Evolutionary conservation across 2,888 invertebrate genomes (phyloP).

Genomic region (Tridacna crocea): DNA sequence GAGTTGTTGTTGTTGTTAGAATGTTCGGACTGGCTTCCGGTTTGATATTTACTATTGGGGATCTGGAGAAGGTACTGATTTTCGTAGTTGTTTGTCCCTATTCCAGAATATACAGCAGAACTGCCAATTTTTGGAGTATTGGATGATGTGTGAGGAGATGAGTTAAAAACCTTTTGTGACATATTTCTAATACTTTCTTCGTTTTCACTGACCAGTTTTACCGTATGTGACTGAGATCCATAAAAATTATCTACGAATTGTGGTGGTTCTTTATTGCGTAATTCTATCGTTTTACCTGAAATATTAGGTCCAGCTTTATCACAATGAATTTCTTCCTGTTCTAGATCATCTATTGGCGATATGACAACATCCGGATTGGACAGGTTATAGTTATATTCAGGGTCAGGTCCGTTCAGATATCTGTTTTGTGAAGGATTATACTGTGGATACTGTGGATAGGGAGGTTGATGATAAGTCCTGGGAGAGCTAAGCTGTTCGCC

Average conservation of each 20-base stretch:
- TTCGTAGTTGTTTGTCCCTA: slow-evolving; percentile 74
- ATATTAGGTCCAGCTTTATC: neutral
- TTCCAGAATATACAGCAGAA: slow-evolving; percentile 71
- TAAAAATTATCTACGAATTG: neutral
- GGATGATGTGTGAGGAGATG: slow-evolving; percentile 39
- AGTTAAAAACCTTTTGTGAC: neutral
- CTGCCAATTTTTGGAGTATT: slow-evolving; percentile 54
- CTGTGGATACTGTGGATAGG: neutral
- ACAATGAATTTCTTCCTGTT: slow-evolving; percentile 30
- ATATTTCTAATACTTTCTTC: neutral
- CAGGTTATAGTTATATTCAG: slow-evolving; percentile 34
- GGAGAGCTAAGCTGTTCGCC: slow-evolving; percentile 8
- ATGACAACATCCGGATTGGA: slow-evolving; percentile 48
- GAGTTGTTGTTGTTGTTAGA: neutral
- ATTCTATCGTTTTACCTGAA: neutral
- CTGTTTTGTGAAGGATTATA: slow-evolving; percentile 11
- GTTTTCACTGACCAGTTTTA: neutral
- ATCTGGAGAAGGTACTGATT: slow-evolving; percentile 74
- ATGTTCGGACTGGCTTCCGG: neutral
- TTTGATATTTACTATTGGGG: slow-evolving; percentile 60
- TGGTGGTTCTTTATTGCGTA: neutral
- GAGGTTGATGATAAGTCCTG: neutral
- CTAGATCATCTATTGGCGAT: slow-evolving; percentile 59
- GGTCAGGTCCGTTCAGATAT: neutral
- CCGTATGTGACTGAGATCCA: neutral